Conservation (phyloP, 1,140 invertebrate genomes). For the Pantala flavescens region DNA sequence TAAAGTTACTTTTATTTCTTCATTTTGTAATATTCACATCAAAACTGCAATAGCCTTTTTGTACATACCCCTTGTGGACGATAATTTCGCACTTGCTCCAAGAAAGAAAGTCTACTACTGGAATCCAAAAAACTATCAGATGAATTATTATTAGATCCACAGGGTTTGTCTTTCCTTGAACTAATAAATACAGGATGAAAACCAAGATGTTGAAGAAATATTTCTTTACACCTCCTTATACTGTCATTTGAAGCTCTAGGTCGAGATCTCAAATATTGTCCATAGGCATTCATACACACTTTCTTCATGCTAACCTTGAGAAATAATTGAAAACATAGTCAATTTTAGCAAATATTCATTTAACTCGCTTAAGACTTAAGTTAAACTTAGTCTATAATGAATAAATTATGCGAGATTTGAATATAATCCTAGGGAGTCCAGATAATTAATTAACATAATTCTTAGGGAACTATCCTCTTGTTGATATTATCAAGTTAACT, state of each 20-base stretch:
- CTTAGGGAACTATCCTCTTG: too few relatives aligned
- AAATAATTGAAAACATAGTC: conserved; percentile 12
- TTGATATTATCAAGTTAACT: too few relatives aligned
- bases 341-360: too few relatives aligned
- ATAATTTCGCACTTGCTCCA: conserved; percentile 72
- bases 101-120: conserved; percentile 35
- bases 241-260: conserved; percentile 81
- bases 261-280: conserved; percentile 77
- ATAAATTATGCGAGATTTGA: too few relatives aligned
- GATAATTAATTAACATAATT: too few relatives aligned
- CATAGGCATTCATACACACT: conserved; percentile 79
- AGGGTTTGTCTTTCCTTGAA: conserved; percentile 23
- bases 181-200: conserved; percentile 48
- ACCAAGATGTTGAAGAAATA: conserved; percentile 40
- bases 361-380: too few relatives aligned
- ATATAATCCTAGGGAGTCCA: too few relatives aligned
- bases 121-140: neutral
- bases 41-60: too few relatives aligned
- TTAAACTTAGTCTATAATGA: too few relatives aligned
- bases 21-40: too few relatives aligned
- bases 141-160: conserved; percentile 16
- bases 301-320: conserved; percentile 57
- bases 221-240: conserved; percentile 67
- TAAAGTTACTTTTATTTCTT: too few relatives aligned
- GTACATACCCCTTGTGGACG: conserved; percentile 62